These are phyloP conservation scores for Syngnathus typhle DNA, from an alignment of 2,113 vertebrate species.

Conservation along the genomic window DNA sequence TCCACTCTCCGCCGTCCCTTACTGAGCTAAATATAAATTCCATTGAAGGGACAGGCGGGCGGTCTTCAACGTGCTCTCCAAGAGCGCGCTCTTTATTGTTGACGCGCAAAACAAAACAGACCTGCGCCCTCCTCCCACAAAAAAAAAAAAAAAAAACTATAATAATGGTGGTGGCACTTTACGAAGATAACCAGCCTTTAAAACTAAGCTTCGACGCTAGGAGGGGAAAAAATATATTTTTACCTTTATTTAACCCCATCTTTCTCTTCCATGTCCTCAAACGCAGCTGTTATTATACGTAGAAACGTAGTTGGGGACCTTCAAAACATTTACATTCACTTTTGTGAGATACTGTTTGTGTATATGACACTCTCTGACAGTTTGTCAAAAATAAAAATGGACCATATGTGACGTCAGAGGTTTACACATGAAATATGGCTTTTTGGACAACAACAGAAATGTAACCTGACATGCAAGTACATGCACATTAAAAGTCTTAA, in stretches of 20 bases:
- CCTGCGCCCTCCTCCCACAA: background rate
- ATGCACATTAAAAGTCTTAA: background rate
- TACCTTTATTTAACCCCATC: constrained; percentile 35
- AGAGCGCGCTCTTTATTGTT: constrained; percentile 46
- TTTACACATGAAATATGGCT: too few species aligned
- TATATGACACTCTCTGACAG: too few species aligned
- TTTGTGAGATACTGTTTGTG: too few species aligned
- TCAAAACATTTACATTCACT: too few species aligned
- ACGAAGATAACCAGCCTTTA: background rate
- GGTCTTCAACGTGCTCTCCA: constrained; percentile 27
- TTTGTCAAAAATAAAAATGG: too few species aligned
- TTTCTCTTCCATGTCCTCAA: constrained; percentile 24
- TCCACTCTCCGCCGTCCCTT: constrained; percentile 37
- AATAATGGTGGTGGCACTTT: constrained; percentile 8
- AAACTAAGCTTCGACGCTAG: background rate
- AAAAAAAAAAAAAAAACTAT: constrained; percentile 15
- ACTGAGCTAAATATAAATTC: constrained; percentile 59
- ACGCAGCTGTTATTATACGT: constrained; percentile 62
- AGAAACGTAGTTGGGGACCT: constrained; percentile 31
- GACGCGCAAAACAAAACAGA: constrained; percentile 41
- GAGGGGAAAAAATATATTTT: background rate
- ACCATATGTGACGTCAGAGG: too few species aligned
- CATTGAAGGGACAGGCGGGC: constrained; percentile 57
- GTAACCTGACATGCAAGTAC: too few species aligned
- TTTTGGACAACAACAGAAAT: too few species aligned